Evolutionary conservation across 2,797 vertebrate genomes (phyloP), one percentile per base, ranked within the genome.

Genomic region (Sebastiscus tertius): DNA sequence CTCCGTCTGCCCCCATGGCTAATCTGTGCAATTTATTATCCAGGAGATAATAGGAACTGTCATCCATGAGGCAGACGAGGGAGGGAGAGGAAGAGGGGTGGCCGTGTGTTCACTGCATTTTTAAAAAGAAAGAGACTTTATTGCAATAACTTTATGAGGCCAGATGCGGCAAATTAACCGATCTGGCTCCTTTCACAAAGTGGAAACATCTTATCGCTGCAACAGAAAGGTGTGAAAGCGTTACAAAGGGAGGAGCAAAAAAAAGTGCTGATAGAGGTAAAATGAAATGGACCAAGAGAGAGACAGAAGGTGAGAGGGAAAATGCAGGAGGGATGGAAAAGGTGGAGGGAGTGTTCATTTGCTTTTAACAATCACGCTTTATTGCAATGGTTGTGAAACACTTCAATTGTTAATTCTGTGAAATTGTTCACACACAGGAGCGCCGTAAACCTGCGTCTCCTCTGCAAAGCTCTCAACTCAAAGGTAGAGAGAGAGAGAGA

Each of bases 1-100:
- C 85, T 66, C 61, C 8, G 39, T 79, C 77, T 80, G 86, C 67
- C 80, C 79, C 78, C 59, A 16, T 81, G 64, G 80, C 88, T 88
- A 91, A 92, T 88, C 84, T 86, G 72, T 84, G 79, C 84, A 85
- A 88, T 36, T 84, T 88, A 88, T 90, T 93, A 92, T 88, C 86
- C 52, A 73, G 67, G 84, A 90, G 87, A 89, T 94, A 92, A 90
- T 89, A 83, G 76, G 79, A 90, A 74, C 74, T 90, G 90, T 92
- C 88, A 91, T 88, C 82, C 78, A 74, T 66, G 86, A 84, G 74
- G 72, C 62, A 80, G 81, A 87, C 61, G 72, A 81, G 60, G 72
- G 72, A 74, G 74, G 33, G 77, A 69, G 71, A 22, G 62, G 54
- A 36, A 63, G 70, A 73, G 20, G 71, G 39, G 42, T 3, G 49